Conservation (phyloP, 2,888 invertebrate species). For the Anoplius nigerrimus region DNA sequence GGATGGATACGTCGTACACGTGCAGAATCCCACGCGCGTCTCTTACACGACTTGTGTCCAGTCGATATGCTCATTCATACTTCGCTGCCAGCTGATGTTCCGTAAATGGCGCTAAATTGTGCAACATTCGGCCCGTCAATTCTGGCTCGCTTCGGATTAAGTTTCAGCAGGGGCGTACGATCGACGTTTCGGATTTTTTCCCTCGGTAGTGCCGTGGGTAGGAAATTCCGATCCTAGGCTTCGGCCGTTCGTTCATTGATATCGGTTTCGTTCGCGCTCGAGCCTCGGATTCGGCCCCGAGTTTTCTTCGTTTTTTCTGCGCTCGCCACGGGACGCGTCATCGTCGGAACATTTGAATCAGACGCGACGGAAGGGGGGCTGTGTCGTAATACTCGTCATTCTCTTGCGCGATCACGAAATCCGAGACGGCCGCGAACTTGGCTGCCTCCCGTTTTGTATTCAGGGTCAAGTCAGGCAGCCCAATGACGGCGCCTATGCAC, state of each 20-base stretch:
- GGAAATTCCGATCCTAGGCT: too few relatives aligned
- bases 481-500: constrained; percentile 49
- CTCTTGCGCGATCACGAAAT: constrained; percentile 55
- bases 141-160: too few relatives aligned
- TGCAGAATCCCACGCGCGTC: neutral
- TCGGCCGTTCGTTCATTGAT: too few relatives aligned
- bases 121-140: constrained; percentile 18
- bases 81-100: constrained; percentile 57
- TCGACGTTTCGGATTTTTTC: too few relatives aligned
- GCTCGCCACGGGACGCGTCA: too few relatives aligned
- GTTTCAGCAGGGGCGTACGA: too few relatives aligned
- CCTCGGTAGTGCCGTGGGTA: too few relatives aligned
- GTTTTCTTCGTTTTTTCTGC: too few relatives aligned
- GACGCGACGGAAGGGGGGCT: constrained; percentile 29
- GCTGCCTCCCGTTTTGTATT: constrained; percentile 46
- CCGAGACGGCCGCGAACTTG: constrained; percentile 57
- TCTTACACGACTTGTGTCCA: neutral
- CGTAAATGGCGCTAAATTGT: constrained; percentile 46
- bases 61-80: constrained; percentile 64
- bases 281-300: too few relatives aligned
- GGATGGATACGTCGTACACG: neutral
- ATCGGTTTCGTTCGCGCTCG: too few relatives aligned
- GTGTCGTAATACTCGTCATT: constrained; percentile 31
- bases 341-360: constrained; percentile 42
- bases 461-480: constrained; percentile 47